Evolutionary conservation across 2,797 vertebrate genomes (phyloP), one percentile per base, ranked within the genome.

Genomic region (Intellagama lesueurii): DNA sequence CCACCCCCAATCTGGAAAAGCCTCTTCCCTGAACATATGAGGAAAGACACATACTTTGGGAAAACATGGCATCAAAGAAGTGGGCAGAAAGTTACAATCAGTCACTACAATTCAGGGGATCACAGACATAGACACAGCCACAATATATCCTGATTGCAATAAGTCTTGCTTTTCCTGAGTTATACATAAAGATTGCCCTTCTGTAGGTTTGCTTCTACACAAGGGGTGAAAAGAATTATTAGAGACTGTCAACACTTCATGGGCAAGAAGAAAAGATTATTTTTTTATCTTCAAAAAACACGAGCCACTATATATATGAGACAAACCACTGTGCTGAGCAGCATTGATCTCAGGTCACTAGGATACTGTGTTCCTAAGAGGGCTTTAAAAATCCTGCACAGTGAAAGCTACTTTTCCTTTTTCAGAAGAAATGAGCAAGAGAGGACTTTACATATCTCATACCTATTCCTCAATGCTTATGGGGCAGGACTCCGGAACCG

Each of bases 381-480:
- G 16, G 5, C 16, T 64, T 64, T 64, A 64, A 64, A 64, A 22
- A 64, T 22, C 60, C 17, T 64, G 60, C 4, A 64, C 16, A 64
- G 16, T 64, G 60, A 64, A 56, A 56, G 7, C 30, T 72, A 35
- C 44, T 32, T 47, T 49, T 35, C 28, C 30, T 40, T 73, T n/a
- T 64, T 52, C 80, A 89, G 0, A 0, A 81, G 76, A 47, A 49
- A 0, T 1, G 14, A 88, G 77, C 88, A 0, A 88, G 87, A 0
- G 0, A 89, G 70, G 91, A 86, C 92, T 88, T 70, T 82, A 93
- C 75, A 77, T 78, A 88, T 91, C 92, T 96, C 96, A 91, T 98
- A 99, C 98, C 98, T 99, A 99, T 97, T 99, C 98, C 94, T 99
- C 98, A 98, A 98, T 98, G 97, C 97, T 97, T 97, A 99, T 98